Conservation (phyloP, 1,140 invertebrate species). For the Calephelis nemesis region DNA sequence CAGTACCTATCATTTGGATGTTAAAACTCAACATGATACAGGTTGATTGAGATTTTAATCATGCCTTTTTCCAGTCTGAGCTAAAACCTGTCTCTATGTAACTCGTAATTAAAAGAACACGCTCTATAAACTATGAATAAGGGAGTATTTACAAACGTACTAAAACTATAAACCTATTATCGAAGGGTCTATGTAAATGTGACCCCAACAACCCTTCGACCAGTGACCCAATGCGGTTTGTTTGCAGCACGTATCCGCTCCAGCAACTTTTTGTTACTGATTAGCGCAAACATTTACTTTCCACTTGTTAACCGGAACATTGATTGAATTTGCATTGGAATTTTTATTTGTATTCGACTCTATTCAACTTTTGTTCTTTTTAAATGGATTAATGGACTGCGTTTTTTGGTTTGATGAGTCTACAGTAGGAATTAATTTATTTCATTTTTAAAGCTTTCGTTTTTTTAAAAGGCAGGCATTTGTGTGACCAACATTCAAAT, state of each 20-base stretch:
- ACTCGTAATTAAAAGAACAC: no score
- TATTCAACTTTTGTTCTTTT: neutral
- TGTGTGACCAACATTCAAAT: no score
- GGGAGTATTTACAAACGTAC: neutral
- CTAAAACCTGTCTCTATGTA: no score
- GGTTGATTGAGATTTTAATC: no score
- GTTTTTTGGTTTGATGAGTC: neutral
- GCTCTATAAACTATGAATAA: no score
- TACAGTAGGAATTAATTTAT: neutral
- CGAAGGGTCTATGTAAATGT: slow-evolving; percentile 4
- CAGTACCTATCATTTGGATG: no score
- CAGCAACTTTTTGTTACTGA: slow-evolving; percentile 13
- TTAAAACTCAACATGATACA: no score
- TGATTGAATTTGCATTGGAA: slow-evolving; percentile 6
- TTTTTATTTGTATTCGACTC: slow-evolving; percentile 9
- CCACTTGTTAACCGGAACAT: slow-evolving; percentile 14
- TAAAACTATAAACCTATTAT: slow-evolving; percentile 3
- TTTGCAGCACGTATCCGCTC: slow-evolving; percentile 12
- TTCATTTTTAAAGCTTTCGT: no score
- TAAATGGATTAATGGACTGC: neutral
- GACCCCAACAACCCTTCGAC: slow-evolving; percentile 5
- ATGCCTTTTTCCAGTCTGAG: no score
- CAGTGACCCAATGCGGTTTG: slow-evolving; percentile 16
- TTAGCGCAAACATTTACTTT: slow-evolving; percentile 15
- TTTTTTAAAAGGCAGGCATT: no score